Conservation (phyloP, 2,797 vertebrate species). For the Craterocephalus amniculus region DNA sequence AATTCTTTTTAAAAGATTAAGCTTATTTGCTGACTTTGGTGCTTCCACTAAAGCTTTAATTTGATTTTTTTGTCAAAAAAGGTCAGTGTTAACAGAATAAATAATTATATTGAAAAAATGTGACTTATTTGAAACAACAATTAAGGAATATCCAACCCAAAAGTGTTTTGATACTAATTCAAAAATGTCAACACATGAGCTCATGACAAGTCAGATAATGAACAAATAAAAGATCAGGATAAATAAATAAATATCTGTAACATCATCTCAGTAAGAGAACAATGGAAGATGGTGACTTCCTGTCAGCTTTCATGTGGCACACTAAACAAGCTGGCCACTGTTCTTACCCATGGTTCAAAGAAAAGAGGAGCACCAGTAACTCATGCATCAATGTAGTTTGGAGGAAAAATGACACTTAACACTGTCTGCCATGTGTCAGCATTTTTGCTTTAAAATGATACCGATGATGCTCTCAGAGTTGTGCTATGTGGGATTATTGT, state of each 20-base stretch:
- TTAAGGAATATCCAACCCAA: background rate
- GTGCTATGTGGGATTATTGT: no score
- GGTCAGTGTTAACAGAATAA: background rate
- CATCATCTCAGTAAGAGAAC: no score
- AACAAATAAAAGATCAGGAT: background rate
- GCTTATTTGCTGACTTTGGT: background rate
- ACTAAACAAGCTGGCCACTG: no score
- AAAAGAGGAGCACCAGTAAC: no score
- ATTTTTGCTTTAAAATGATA: background rate
- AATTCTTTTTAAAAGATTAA: background rate
- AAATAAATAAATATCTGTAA: background rate
- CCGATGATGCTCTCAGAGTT: no score
- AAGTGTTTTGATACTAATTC: background rate
- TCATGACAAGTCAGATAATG: background rate
- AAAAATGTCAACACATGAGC: background rate
- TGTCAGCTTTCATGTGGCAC: no score
- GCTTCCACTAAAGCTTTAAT: background rate
- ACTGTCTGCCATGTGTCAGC: background rate
- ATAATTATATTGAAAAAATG: no score
- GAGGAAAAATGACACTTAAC: background rate
- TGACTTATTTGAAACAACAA: background rate
- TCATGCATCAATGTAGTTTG: no score
- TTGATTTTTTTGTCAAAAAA: no score
- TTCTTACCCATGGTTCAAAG: no score
- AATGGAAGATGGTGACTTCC: no score